phyloP scores from a whole-genome alignment of 2,888 invertebrate species.

The Athetis lepigone region DNA sequence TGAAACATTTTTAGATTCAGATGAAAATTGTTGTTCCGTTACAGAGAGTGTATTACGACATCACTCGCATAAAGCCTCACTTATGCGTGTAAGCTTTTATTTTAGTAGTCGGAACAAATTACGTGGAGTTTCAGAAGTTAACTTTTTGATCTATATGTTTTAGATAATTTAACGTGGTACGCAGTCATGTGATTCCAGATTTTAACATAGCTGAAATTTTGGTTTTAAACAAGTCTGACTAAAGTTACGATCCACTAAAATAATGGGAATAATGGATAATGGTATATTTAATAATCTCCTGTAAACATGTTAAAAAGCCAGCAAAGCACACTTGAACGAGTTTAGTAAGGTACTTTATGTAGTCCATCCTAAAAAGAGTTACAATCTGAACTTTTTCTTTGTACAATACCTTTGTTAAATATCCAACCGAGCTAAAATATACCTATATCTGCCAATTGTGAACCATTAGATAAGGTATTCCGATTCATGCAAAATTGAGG shows the following conservation, averaged over 20 bases:
- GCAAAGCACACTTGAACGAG: no score
- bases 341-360: no score
- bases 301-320: no score
- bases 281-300: no score
- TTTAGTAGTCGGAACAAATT: conserved; percentile 18
- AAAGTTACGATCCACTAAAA: no score
- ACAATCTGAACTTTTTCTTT: no score
- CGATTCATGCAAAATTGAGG: background rate
- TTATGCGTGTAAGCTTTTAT: conserved; percentile 38
- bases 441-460: background rate
- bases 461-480: background rate
- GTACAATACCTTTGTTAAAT: no score
- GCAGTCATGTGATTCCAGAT: no score
- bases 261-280: no score
- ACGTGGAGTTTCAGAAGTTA: conserved; percentile 5
- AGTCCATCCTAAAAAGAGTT: no score
- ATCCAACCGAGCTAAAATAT: background rate
- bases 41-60: conserved; percentile 19
- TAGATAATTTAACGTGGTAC: background rate
- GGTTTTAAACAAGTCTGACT: no score
- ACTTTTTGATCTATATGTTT: conserved; percentile 5
- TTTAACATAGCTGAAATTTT: background rate
- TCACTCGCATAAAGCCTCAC: conserved; percentile 38
- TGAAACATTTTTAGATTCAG: conserved; percentile 45
- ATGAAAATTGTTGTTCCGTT: conserved; percentile 51